Evolutionary conservation across 2,888 invertebrate genomes (phyloP).

Genomic region (Priocnemis perturbator): DNA sequence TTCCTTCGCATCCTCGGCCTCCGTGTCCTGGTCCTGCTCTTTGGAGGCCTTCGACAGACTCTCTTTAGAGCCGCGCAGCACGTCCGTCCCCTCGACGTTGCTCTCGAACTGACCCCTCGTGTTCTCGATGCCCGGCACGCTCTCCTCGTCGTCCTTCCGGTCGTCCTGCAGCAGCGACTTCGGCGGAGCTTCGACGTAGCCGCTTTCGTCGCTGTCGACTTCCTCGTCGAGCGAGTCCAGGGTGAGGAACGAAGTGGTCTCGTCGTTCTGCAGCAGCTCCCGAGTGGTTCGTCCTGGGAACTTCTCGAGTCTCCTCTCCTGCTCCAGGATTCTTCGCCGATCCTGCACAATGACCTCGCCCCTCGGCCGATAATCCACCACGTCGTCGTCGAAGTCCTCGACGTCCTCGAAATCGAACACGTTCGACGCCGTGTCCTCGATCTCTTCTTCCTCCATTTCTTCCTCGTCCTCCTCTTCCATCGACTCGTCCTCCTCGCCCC

Average conservation of each 20-base stretch:
- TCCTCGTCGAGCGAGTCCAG: conserved; percentile 80
- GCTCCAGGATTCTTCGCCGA: conserved; percentile 53
- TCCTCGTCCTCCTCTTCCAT: conserved; percentile 62
- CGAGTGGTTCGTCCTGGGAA: conserved; percentile 54
- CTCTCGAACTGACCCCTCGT: conserved; percentile 21
- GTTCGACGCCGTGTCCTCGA: conserved; percentile 49
- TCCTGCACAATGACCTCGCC: conserved; percentile 58
- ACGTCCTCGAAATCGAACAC: conserved; percentile 70
- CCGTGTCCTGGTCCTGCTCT: conserved; percentile 24
- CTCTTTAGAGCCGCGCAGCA: conserved; percentile 20
- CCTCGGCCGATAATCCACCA: conserved; percentile 71
- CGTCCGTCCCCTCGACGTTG: conserved; percentile 9
- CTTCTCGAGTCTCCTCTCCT: conserved; percentile 53
- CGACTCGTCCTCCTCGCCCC: conserved; percentile 66
- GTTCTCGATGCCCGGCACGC: conserved; percentile 8
- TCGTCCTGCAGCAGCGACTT: conserved; percentile 57
- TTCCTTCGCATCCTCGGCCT: conserved; percentile 31
- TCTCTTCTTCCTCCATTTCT: conserved; percentile 57
- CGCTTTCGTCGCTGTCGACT: conserved; percentile 92
- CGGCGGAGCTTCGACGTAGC: conserved; percentile 85
- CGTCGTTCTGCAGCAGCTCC: conserved; percentile 62
- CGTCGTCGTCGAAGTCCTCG: conserved; percentile 70
- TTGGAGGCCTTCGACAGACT: conserved; percentile 19
- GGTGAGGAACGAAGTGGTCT: conserved; percentile 61
- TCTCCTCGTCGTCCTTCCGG: conserved; percentile 45